Conservation (phyloP, 2,797 vertebrate genomes). For the Pachyuromys duprasi region DNA sequence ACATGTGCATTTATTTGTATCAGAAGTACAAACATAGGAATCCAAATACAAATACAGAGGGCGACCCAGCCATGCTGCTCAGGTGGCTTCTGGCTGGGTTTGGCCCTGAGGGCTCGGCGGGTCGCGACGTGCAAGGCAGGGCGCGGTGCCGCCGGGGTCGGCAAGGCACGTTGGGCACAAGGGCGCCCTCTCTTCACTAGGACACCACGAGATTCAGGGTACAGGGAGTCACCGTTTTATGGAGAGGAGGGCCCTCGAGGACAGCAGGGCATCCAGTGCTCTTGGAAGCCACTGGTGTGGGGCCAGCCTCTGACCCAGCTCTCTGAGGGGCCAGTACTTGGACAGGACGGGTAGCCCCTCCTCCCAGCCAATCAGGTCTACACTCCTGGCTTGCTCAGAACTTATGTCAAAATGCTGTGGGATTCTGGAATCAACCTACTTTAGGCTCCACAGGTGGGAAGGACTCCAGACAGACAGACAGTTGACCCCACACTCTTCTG, state of each 20-base stretch:
- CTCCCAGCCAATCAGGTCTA: accelerated
- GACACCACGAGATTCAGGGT: conserved; percentile 84
- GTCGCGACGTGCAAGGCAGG: conserved; percentile 79
- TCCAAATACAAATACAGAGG: conserved; percentile 89
- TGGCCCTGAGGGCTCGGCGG: conserved; percentile 53
- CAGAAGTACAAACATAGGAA: conserved; percentile 89
- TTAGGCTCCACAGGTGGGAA: background rate
- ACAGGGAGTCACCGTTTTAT: conserved; percentile 74
- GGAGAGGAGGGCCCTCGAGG: conserved; percentile 60
- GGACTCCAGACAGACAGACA: background rate
- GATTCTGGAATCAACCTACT: background rate
- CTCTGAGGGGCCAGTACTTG: background rate
- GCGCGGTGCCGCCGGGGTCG: conserved; percentile 83
- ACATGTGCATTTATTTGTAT: conserved; percentile 88
- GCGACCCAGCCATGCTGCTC: conserved; percentile 80
- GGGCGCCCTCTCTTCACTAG: conserved; percentile 86
- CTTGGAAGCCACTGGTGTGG: background rate
- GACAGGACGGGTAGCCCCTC: background rate
- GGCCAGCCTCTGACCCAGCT: background rate
- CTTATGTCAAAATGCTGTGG: background rate
- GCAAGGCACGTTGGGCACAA: conserved; percentile 89
- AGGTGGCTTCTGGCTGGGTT: conserved; percentile 20
- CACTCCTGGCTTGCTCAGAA: background rate
- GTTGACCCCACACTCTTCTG: background rate
- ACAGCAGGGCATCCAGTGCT: background rate